Base-by-base conservation (phyloP, 1,140 invertebrate species). In the Eumeta japonica region DNA sequence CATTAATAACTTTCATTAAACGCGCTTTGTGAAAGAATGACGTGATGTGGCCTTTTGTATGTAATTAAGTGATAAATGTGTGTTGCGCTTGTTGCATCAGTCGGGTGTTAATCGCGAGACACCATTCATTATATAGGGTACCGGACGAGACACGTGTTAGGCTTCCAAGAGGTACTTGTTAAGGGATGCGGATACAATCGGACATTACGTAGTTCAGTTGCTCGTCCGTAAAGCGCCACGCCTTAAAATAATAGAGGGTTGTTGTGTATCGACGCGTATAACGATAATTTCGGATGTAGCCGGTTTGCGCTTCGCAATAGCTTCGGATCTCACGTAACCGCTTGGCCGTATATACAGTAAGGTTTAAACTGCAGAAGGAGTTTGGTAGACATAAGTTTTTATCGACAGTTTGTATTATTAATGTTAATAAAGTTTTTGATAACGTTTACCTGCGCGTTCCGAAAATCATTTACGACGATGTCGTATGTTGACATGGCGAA, bases 1-100 rank as follows among this genome's bases (percentile, higher is more conserved):
- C n/a, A n/a, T n/a, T n/a, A n/a, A n/a, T n/a, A n/a, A n/a, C n/a
- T n/a, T n/a, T n/a, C n/a, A n/a, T n/a, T n/a, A n/a, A n/a, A n/a
- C 53, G 59, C 68, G 68, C 66, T 71, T 71, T 62, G 66, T 74
- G 70, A 74, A 63, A 67, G 70, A 64, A 71, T 67, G 65, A 73
- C 70, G 66, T 71, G 70, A 60, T 71, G 70, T 71, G 70, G 70
- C 70, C 70, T 74, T 64, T 70, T 67, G 63, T 63, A 74, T 65
- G 61, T 65, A 55, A 50, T 61, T 57, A 58, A 61, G 45, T 46
- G 52, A 56, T 50, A 50, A 35, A 57, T 45, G 54, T 58, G 62
- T 55, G 64, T 56, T 65, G 55, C 50, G 68, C 68, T 73, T 73
- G 62, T 60, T 58, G 62, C 62, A 60, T 64, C 57, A 52, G 49